A percentile compares a stretch with the other conserved stretches of the same genome.
phyloP scores from a whole-genome alignment of 1,140 invertebrate species.

The Drosophila parvula region DNA sequence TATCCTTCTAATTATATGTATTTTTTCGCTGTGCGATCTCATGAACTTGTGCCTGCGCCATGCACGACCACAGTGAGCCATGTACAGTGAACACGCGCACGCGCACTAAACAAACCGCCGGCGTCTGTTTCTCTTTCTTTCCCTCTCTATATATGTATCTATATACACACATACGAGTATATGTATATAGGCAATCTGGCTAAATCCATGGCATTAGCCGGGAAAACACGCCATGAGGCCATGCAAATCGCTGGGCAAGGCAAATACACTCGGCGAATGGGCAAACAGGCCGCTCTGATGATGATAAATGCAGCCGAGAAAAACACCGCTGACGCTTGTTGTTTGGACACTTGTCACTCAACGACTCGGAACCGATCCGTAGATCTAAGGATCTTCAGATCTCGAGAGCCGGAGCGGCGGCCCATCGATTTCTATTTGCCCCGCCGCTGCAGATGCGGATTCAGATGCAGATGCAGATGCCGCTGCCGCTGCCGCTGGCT shows the following conservation, averaged over 20 bases:
- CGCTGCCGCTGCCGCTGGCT: conserved; percentile 16
- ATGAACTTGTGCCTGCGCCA: conserved; percentile 49
- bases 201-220: conserved; percentile 52
- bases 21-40: conserved; percentile 12
- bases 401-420: conserved; percentile 36
- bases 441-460: conserved; percentile 44
- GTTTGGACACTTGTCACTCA: conserved; percentile 74
- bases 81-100: conserved; percentile 72
- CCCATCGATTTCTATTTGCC: conserved; percentile 77
- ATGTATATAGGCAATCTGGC: conserved; percentile 8
- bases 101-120: conserved; percentile 77
- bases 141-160: neutral
- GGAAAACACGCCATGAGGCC: conserved; percentile 60
- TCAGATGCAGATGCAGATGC: conserved; percentile 38
- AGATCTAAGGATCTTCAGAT: conserved; percentile 34
- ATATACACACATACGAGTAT: neutral
- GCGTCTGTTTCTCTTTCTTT: conserved; percentile 38
- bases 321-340: conserved; percentile 67
- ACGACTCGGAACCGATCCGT: conserved; percentile 68
- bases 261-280: conserved; percentile 59
- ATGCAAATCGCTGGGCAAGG: conserved; percentile 56
- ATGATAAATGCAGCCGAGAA: conserved; percentile 63
- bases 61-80: conserved; percentile 39
- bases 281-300: conserved; percentile 70
- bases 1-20: too few species aligned